Evolutionary conservation across 2,797 vertebrate species (phyloP).

Genomic region (Eremophila alpestris): DNA sequence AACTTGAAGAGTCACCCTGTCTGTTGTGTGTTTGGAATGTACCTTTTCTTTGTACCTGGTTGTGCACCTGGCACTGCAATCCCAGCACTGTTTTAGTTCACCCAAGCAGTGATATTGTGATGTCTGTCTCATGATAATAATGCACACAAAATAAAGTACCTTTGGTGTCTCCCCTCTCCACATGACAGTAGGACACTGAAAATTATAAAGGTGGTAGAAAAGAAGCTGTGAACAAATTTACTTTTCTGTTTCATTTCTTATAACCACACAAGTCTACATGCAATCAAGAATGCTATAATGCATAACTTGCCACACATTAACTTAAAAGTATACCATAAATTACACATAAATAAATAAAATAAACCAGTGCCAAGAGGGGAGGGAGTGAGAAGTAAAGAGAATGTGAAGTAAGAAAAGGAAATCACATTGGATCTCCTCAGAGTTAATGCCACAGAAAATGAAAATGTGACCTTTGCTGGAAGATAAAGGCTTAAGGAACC

Average conservation of each 20-base stretch:
- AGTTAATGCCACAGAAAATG: neutral
- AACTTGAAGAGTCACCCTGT: neutral
- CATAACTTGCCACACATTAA: neutral
- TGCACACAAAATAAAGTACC: neutral
- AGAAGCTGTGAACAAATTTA: neutral
- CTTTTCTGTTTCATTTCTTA: neutral
- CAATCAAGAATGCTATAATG: neutral
- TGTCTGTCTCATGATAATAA: neutral
- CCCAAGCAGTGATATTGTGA: no score
- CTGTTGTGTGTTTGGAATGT: neutral
- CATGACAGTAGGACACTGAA: neutral
- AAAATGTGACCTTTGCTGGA: constrained; percentile 4
- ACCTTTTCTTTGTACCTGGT: neutral
- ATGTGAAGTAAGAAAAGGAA: neutral
- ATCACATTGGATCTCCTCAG: neutral
- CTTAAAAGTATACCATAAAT: neutral
- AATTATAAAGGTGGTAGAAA: neutral
- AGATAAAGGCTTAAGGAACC: neutral
- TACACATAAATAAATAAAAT: neutral
- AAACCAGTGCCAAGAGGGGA: rapidly evolving
- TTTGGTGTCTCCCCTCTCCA: neutral
- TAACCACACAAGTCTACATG: neutral
- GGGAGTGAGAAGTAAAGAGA: neutral
- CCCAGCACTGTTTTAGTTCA: neutral
- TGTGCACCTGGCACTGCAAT: neutral